Percentiles rank a stretch among this genome's conserved stretches.
Evolutionary conservation across 2,888 invertebrate species (phyloP).

Genomic region (Synanthedon myopaeformis): DNA sequence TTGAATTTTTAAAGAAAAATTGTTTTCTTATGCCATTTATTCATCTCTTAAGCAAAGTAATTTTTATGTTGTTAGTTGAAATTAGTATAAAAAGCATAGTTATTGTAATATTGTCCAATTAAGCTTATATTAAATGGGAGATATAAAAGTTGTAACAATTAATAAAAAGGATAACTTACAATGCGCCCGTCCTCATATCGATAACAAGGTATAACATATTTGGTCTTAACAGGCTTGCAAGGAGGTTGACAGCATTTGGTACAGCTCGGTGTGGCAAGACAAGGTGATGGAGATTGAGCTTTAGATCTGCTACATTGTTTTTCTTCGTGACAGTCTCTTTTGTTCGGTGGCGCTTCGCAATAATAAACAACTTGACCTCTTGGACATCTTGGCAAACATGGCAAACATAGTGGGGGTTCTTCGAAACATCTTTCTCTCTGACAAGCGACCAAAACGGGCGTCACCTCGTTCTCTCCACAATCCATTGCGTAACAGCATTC

Average conservation of each 20-base stretch:
- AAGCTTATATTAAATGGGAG: too few species aligned
- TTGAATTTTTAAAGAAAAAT: too few species aligned
- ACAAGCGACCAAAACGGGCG: slow-evolving; percentile 32
- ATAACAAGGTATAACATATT: slow-evolving; percentile 60
- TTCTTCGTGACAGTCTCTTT: background rate
- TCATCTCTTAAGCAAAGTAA: too few species aligned
- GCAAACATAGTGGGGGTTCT: slow-evolving; percentile 21
- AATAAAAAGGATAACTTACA: slow-evolving; percentile 31
- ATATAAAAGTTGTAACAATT: too few species aligned
- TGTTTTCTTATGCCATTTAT: too few species aligned
- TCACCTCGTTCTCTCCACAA: slow-evolving; percentile 31
- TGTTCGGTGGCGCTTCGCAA: slow-evolving; percentile 20
- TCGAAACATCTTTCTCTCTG: slow-evolving; percentile 24
- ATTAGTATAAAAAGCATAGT: too few species aligned
- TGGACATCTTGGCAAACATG: slow-evolving; percentile 35
- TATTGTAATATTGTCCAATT: too few species aligned
- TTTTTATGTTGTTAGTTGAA: too few species aligned
- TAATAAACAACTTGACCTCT: slow-evolving; percentile 26
- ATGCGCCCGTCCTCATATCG: slow-evolving; percentile 61
- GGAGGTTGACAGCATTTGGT: slow-evolving; percentile 7
- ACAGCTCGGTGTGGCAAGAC: slow-evolving; percentile 8
- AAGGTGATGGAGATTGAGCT: slow-evolving; percentile 7
- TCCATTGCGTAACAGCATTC: slow-evolving; percentile 24
- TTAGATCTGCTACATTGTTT: background rate
- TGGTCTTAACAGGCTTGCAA: slow-evolving; percentile 38